Evolutionary conservation across 2,888 invertebrate species (phyloP).

Genomic region (Gymnoscelis rufifasciata): DNA sequence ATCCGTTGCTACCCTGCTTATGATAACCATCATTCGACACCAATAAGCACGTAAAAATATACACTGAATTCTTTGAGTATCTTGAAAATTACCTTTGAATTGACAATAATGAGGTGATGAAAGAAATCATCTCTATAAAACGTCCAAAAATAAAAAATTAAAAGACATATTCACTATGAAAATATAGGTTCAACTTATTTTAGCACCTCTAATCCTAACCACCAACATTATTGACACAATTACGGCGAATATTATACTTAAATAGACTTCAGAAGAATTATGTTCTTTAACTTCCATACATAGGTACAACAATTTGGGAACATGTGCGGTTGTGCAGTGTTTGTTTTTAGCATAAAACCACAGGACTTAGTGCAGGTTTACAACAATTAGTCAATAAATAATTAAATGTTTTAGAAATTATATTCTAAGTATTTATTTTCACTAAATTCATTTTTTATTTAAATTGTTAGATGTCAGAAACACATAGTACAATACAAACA

Average conservation of each 20-base stretch:
- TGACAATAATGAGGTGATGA: constrained; percentile 57
- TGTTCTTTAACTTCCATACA: too few species aligned
- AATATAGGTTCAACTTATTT: constrained; percentile 55
- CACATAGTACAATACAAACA: too few species aligned
- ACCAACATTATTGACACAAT: constrained; percentile 23
- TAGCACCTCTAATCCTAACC: constrained; percentile 67
- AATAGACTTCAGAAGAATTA: too few species aligned
- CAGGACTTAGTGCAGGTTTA: too few species aligned
- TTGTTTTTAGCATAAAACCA: too few species aligned
- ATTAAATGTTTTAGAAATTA: too few species aligned
- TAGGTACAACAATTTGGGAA: too few species aligned
- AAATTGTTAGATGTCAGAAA: too few species aligned
- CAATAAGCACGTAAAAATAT: constrained; percentile 17
- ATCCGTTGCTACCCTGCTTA: constrained; percentile 63
- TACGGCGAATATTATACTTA: constrained; percentile 8
- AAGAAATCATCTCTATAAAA: constrained; percentile 58
- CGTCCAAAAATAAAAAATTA: constrained; percentile 52
- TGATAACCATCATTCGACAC: constrained; percentile 43
- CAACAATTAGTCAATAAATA: too few species aligned
- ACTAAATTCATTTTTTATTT: too few species aligned
- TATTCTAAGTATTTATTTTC: too few species aligned
- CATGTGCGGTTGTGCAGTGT: too few species aligned
- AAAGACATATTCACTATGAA: constrained; percentile 61
- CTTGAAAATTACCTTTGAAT: constrained; percentile 53
- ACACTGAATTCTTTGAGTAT: constrained; percentile 28